Evolutionary conservation across 2,113 vertebrate genomes (phyloP), one percentile per base, ranked within the genome.

Genomic region (Chlorodrepanis virens): DNA sequence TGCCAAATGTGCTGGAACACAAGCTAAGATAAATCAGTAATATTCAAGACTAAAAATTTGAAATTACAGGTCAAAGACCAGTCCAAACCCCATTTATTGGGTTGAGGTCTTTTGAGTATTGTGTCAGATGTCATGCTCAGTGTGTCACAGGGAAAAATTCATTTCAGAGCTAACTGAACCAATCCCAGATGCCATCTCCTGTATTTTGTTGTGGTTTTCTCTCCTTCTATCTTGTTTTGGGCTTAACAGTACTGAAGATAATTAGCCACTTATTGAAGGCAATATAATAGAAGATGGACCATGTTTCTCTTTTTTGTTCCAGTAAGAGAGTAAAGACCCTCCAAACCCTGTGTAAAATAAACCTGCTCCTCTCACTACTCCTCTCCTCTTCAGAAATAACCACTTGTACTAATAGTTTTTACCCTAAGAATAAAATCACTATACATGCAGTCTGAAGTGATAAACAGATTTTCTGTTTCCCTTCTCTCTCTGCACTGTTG

Each of bases 141-240:
- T 56, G 15, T 33, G 19, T 68, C 31, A 72, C 15, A 25, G 22
- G 37, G 29, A n/a, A 82, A 83, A 76, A 15, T 4, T 1, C 47
- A 72, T 35, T 20, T 19, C 49, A 31, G 4, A 83, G 10, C 2
- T 69, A 76, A 83, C 1, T 19, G 9, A 90, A 53, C 20, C 37
- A 61, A 27, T 54, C 54, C 45, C 25, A 63, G 42, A n/a, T 81
- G 12, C 2, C 72, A 87, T 3, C 9, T 67, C 12, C 50, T 31
- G 5, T 47, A 5, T 6, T 83, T 31, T 10, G 2, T 29, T 35
- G 1, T 42, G 0, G 0, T 7, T 45, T 67, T 52, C 23, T 3
- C 9, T 15, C 3, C 15, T 83, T 72, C 10, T 14, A 3, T 9
- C 72, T 80, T 69, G 5, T 63, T 15, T 70, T 68, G 4, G 31